Base-by-base conservation (phyloP, 1,140 invertebrate genomes). In the Trichonephila clavipes region DNA sequence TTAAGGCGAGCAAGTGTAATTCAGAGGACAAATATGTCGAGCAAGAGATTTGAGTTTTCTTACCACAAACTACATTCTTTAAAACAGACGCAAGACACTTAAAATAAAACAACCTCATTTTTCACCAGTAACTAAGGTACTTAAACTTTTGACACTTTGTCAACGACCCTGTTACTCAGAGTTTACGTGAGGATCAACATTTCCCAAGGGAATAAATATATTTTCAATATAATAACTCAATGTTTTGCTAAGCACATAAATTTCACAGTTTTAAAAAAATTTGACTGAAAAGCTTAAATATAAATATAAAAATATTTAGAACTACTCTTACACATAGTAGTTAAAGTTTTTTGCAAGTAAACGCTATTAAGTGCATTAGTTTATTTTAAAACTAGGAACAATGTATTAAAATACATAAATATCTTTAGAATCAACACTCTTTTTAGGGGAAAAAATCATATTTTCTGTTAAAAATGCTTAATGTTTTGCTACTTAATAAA, bases 51-150 rank as follows among this genome's bases (percentile, higher is more conserved):
- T 18, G 24, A 77, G 69, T 16, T 77, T 28, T 77, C 28, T 28
- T 77, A 34, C 28, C 5, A 34, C 69, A 40, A 77, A 77, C 14
- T 16, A 28, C 69, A 77, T 77, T 77, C 69, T 77, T 77, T 40
- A 19, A 77, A 77, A 77, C 24, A 77, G 69, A 28, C 69, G 69
- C 16, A 77, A 28, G 28, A 34, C 28, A 77, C 69, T 77, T 77
- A 77, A 77, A 77, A 77, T 77, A 77, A 77, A 62, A 62, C 61
- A 62, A 77, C 69, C 14, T 28, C 24, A 77, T 77, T 77, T 77
- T 34, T 77, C 69, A 77, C 28, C 69, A 28, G 34, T 77, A 77
- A 77, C 69, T 6, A 28, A 40, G 69, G 69, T 34, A 19, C 69
- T 77, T 77, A 77, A 77, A 28, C 24, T 77, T 34, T 2, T 28